phyloP scores from a whole-genome alignment of 2,888 invertebrate genomes.

The Leucophenga montana region DNA sequence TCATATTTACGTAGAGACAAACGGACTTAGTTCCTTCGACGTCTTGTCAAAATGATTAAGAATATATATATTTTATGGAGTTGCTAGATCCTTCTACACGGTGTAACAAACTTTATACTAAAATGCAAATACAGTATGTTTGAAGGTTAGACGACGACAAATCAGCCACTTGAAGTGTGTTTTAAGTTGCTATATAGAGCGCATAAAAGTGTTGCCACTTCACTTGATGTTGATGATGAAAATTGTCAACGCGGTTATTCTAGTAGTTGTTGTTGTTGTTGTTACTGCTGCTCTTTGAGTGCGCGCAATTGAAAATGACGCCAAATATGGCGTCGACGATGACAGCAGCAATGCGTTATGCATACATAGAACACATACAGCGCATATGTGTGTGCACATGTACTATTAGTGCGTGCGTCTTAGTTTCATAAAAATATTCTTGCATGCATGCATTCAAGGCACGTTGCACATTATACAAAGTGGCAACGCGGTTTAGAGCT shows the following conservation, averaged over 20 bases:
- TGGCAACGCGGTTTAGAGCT: slow-evolving; percentile 34
- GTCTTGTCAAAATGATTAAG: no score
- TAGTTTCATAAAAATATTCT: slow-evolving; percentile 4
- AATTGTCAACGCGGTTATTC: slow-evolving; percentile 31
- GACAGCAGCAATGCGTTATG: background rate
- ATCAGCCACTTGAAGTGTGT: background rate
- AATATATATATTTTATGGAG: no score
- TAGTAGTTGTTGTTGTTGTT: slow-evolving; percentile 16
- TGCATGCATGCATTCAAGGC: slow-evolving; percentile 17
- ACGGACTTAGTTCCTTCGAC: no score
- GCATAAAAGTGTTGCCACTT: slow-evolving; percentile 34
- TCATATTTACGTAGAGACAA: no score
- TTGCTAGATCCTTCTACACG: no score
- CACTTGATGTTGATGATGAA: slow-evolving; percentile 38
- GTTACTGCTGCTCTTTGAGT: slow-evolving; percentile 20
- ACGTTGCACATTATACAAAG: slow-evolving; percentile 26
- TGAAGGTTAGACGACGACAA: no score
- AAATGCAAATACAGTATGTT: no score
- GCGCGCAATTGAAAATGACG: slow-evolving; percentile 37
- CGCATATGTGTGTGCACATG: background rate
- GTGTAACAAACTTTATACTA: no score
- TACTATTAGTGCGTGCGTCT: slow-evolving; percentile 12
- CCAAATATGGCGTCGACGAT: slow-evolving; percentile 21
- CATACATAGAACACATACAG: slow-evolving; percentile 4
- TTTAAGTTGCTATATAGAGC: background rate